Percentiles rank a stretch among this genome's conserved stretches.
Conservation (phyloP, 2,797 vertebrate species). For the Margarornis squamiger region DNA sequence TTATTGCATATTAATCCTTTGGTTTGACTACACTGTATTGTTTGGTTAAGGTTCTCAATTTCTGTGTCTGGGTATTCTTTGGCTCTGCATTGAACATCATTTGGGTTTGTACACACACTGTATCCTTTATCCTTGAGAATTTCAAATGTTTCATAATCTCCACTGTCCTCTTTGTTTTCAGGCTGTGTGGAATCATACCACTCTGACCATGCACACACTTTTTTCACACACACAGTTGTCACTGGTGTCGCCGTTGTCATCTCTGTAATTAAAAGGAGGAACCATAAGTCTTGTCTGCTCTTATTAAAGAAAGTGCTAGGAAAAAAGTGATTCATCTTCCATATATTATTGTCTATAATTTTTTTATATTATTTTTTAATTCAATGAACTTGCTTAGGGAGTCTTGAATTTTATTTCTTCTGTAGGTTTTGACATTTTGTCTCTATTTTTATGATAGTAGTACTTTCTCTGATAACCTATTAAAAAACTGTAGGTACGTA, state of each 20-base stretch:
- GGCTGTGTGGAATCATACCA: constrained; percentile 71
- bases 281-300: background rate
- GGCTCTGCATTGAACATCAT: constrained; percentile 54
- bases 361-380: background rate
- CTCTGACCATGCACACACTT: constrained; percentile 69
- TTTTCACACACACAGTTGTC: constrained; percentile 64
- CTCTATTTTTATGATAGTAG: background rate
- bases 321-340: background rate
- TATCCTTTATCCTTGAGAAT: constrained; percentile 52
- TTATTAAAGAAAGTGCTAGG: background rate
- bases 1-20: constrained; percentile 73
- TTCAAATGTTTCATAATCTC: constrained; percentile 74
- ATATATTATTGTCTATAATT: background rate
- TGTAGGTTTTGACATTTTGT: background rate
- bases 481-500: background rate
- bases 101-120: constrained; percentile 42
- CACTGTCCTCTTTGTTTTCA: background rate
- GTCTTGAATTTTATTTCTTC: background rate
- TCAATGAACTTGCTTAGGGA: background rate
- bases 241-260: fast-evolving
- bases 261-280: constrained; percentile 23
- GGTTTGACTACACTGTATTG: constrained; percentile 37
- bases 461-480: background rate
- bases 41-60: constrained; percentile 58
- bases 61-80: background rate